These are phyloP conservation scores for Trididemnum clinides DNA, from an alignment of 23 tunicate species.

Conservation along the genomic window DNA sequence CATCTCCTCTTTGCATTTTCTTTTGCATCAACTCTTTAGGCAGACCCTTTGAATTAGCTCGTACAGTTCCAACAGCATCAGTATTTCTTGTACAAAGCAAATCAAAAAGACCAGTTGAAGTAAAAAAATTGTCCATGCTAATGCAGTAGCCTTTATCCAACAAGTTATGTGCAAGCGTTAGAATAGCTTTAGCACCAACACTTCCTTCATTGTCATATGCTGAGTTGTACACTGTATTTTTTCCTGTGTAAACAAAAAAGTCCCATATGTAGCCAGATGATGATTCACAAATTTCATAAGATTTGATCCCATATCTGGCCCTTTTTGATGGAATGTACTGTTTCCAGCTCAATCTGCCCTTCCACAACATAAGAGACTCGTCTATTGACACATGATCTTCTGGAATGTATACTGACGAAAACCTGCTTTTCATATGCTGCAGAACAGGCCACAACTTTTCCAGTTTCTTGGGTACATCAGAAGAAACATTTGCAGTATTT, in stretches of 20 bases:
- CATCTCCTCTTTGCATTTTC: neutral
- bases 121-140: constrained; percentile 14
- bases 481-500: too few species aligned
- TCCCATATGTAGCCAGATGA: constrained; percentile 18
- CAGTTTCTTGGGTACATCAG: neutral
- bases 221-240: neutral
- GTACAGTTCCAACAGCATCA: constrained; percentile 10
- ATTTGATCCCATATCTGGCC: neutral
- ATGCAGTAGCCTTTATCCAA: constrained; percentile 27
- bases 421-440: neutral
- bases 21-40: neutral
- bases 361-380: neutral
- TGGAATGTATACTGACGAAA: neutral
- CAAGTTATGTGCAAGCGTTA: too few species aligned
- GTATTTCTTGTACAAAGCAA: neutral
- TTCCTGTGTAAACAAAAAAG: constrained; percentile 25
- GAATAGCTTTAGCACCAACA: neutral
- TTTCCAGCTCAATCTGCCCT: neutral
- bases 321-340: constrained; percentile 6
- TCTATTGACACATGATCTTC: constrained; percentile 1
- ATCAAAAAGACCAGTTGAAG: constrained; percentile 12
- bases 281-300: neutral
- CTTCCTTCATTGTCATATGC: neutral
- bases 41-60: constrained; percentile 7
- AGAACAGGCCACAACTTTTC: constrained; percentile 10